Percentiles rank a stretch among this genome's conserved stretches.
Conservation (phyloP, 2,797 vertebrate species). For the Halcyon chelicuti region DNA sequence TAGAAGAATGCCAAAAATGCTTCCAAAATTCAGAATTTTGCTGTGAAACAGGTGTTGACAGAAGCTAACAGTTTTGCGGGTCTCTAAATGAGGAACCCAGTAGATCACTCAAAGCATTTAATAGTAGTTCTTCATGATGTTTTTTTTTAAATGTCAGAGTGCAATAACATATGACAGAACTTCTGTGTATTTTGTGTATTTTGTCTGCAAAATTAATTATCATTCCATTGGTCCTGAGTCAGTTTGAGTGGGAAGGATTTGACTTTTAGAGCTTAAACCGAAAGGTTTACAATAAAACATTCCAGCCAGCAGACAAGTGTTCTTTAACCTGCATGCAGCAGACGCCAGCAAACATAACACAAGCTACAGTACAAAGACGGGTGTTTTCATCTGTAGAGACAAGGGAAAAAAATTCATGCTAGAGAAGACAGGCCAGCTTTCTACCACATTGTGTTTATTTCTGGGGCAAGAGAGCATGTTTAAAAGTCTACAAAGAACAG, state of each 20-base stretch:
- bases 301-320: slow-evolving; percentile 66
- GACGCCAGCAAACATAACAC: slow-evolving; percentile 78
- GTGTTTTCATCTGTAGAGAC: slow-evolving; percentile 69
- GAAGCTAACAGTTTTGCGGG: slow-evolving; percentile 55
- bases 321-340: slow-evolving; percentile 80
- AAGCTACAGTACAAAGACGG: slow-evolving; percentile 79
- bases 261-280: slow-evolving; percentile 59
- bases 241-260: slow-evolving; percentile 61
- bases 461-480: neutral
- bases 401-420: slow-evolving; percentile 74
- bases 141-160: slow-evolving; percentile 62
- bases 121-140: slow-evolving; percentile 43
- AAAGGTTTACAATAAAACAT: slow-evolving; percentile 63
- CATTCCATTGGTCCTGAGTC: slow-evolving; percentile 64
- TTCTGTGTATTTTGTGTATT: slow-evolving; percentile 66
- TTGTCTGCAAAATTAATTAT: slow-evolving; percentile 76
- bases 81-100: slow-evolving; percentile 37
- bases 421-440: slow-evolving; percentile 76
- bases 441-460: slow-evolving; percentile 49
- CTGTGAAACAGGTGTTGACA: slow-evolving; percentile 56
- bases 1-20: slow-evolving; percentile 23
- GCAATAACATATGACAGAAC: slow-evolving; percentile 67
- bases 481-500: neutral
- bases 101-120: slow-evolving; percentile 66
- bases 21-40: slow-evolving; percentile 41